Evolutionary conservation across 2,888 invertebrate species (phyloP), one percentile per base, ranked within the genome.

Genomic region (Cephus nigrinus): DNA sequence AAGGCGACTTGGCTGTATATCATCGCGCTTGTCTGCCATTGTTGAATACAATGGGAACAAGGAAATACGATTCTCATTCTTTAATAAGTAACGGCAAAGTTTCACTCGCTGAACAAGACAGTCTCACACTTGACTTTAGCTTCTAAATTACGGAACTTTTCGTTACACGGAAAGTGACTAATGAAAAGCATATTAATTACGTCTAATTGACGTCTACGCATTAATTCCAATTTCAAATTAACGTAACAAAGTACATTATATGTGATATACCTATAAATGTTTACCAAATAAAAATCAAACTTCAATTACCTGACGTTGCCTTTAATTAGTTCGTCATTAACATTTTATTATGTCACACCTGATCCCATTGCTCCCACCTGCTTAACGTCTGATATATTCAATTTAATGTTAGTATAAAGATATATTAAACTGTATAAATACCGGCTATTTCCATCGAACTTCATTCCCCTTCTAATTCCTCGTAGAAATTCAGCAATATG

Each of bases 381-480:
- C 12, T 35, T 11, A 35, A 12, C 3, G 3, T 12, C 35, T 3
- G 35, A 35, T 12, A 35, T 0, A 12, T 12, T 35, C 0, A 55
- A 15, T 3, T 23, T 55, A 9, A 23, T 9, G 0, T 55, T 55
- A 9, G 9, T 9, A 23, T 23, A 23, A 55, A 55, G 0, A 40
- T 40, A 40, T 23, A 23, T 55, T 9, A 23, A 23, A 55, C 9
- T 15, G 1, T 9, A 55, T 55, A 55, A 55, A 55, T 55, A 55
- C 55, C 55, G 23, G 55, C 23, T 55, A 23, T 55, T 55, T 85
- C 86, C 88, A 88, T 82, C 87, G 85, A 84, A 88, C 88, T 81
- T 88, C 88, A 86, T 88, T 82, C 84, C 84, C 88, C 88, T 88
- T 87, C 79, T 55, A 23, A 55, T 55, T 55, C 9, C 55, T 55